phyloP scores from a whole-genome alignment of 2,113 vertebrate species.

The Bettongia penicillata region DNA sequence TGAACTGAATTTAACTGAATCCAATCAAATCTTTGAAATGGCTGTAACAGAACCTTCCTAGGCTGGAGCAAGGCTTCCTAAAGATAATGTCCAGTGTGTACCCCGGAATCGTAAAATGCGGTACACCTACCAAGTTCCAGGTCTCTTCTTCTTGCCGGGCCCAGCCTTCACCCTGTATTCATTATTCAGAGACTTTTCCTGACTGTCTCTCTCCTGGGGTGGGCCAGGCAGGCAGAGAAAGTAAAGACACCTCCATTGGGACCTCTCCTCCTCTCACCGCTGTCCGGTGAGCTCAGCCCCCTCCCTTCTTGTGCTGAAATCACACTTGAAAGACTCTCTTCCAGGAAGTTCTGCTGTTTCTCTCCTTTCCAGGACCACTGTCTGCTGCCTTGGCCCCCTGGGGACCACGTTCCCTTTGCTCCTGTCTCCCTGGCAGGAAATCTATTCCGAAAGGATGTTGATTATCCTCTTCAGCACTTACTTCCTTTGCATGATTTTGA shows the following conservation, averaged over 20 bases:
- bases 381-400: conserved; percentile 67
- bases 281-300: neutral
- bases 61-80: neutral
- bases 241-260: neutral
- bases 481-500: conserved; percentile 75
- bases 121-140: neutral
- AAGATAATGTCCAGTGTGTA: neutral
- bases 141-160: neutral
- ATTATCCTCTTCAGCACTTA: conserved; percentile 70
- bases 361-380: conserved; percentile 74
- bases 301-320: conserved; percentile 39
- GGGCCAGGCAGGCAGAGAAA: neutral
- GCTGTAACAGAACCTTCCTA: neutral
- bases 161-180: neutral
- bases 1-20: neutral
- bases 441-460: conserved; percentile 76
- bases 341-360: conserved; percentile 71
- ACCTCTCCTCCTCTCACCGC: neutral
- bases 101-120: rapidly evolving
- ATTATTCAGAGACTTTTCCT: neutral
- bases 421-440: conserved; percentile 75
- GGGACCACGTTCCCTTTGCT: conserved; percentile 69
- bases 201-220: neutral
- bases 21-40: neutral
- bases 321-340: conserved; percentile 74